Evolutionary conservation across 2,113 vertebrate genomes (phyloP).

Genomic region (Atherinomorus stipes): DNA sequence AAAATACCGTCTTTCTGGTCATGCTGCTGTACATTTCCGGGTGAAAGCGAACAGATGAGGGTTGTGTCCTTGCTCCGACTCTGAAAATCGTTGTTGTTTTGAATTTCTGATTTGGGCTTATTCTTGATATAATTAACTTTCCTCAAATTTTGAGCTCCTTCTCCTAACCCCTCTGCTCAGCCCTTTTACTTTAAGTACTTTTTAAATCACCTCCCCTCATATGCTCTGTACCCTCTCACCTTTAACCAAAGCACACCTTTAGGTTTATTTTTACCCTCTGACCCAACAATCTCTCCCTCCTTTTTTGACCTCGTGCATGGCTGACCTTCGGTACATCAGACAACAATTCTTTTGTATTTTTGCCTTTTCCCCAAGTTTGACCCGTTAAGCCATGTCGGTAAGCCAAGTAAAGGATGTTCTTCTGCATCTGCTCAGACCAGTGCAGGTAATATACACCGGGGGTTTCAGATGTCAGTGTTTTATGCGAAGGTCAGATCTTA

Average conservation of each 20-base stretch:
- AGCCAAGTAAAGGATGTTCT: constrained; percentile 15
- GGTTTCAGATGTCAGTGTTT: constrained; percentile 26
- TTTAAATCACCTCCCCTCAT: constrained; percentile 31
- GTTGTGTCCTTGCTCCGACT: constrained; percentile 61
- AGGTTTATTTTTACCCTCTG: constrained; percentile 45
- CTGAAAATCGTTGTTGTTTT: constrained; percentile 38
- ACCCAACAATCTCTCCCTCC: constrained; percentile 50
- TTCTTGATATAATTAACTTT: constrained; percentile 39
- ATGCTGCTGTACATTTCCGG: constrained; percentile 36
- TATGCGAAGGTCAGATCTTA: constrained; percentile 41
- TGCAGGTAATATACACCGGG: not conserved
- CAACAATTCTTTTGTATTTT: constrained; percentile 27
- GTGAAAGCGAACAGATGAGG: constrained; percentile 45
- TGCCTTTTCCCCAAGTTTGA: constrained; percentile 25
- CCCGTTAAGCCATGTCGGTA: constrained; percentile 17
- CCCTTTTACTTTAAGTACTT: constrained; percentile 51
- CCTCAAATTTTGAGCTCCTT: constrained; percentile 46
- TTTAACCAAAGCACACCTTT: constrained; percentile 49
- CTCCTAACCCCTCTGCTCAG: constrained; percentile 40
- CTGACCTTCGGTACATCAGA: constrained; percentile 44
- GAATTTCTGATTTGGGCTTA: constrained; percentile 35
- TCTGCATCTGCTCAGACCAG: not conserved
- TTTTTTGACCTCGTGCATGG: constrained; percentile 50
- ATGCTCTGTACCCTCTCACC: constrained; percentile 51
- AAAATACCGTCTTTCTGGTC: constrained; percentile 36